Conservation (phyloP, 2,888 invertebrate genomes). For the Pristionchus japonicus region DNA sequence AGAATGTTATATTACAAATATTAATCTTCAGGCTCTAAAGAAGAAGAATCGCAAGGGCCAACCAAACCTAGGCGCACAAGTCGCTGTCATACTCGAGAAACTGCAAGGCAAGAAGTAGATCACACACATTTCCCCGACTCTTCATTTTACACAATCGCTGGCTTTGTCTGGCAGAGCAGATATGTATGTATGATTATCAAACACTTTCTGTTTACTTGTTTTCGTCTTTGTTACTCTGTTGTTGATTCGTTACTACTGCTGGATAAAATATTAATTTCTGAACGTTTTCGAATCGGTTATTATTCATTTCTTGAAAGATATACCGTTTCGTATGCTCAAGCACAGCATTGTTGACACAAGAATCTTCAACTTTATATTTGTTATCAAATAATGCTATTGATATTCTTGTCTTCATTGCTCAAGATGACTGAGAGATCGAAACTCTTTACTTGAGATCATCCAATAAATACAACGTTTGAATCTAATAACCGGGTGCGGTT, state of each 20-base stretch:
- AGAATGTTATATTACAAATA: background rate
- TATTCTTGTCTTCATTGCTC: too few relatives aligned
- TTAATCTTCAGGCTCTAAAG: conserved; percentile 52
- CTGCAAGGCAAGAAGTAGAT: conserved; percentile 54
- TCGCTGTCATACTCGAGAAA: conserved; percentile 65
- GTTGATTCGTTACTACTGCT: conserved; percentile 11
- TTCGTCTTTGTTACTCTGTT: background rate
- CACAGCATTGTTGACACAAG: too few relatives aligned
- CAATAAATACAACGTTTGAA: background rate
- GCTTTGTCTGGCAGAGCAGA: background rate
- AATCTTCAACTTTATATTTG: too few relatives aligned
- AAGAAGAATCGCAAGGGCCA: conserved; percentile 67
- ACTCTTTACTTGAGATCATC: background rate
- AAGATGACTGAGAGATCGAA: background rate
- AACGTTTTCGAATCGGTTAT: too few relatives aligned
- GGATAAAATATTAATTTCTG: background rate
- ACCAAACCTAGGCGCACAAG: conserved; percentile 68
- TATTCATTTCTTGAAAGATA: too few relatives aligned
- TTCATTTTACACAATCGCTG: background rate
- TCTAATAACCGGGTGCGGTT: conserved; percentile 44
- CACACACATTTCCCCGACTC: background rate
- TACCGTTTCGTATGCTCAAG: too few relatives aligned
- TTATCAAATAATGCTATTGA: too few relatives aligned
- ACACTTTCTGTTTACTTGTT: background rate
- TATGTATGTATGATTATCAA: too few relatives aligned